Conservation (phyloP, 2,797 vertebrate species). For the Balearica regulorum region DNA sequence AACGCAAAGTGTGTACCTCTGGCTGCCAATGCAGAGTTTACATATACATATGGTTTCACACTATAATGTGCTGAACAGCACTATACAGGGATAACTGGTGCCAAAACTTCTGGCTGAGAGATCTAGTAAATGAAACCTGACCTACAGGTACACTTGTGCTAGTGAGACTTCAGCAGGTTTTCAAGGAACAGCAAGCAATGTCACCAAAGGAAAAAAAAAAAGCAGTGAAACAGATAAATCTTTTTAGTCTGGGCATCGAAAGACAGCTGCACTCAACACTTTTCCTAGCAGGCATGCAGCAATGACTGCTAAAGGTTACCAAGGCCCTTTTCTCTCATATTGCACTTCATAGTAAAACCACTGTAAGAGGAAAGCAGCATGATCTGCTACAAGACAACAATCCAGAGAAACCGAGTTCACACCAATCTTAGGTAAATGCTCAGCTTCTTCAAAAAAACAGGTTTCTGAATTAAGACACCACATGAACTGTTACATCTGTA, state of each 20-base stretch:
- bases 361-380: neutral
- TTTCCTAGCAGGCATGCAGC: neutral
- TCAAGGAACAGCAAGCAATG: neutral
- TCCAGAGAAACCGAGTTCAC: rapidly evolving
- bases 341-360: neutral
- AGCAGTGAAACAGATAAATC: neutral
- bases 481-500: rapidly evolving
- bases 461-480: neutral
- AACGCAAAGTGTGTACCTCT: neutral
- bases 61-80: neutral
- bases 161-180: neutral
- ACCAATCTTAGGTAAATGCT: neutral
- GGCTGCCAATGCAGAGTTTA: neutral
- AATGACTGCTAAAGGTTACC: neutral
- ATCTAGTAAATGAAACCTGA: neutral
- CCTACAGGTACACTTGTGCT: neutral
- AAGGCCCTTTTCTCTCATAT: neutral
- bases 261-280: neutral
- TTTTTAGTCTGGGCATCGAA: neutral
- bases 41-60: rapidly evolving
- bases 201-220: neutral
- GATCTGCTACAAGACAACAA: rapidly evolving
- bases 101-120: neutral
- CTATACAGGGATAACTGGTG: neutral
- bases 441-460: neutral